These are phyloP conservation scores for Scomber scombrus DNA, from an alignment of 2,113 vertebrate species.

Conservation along the genomic window DNA sequence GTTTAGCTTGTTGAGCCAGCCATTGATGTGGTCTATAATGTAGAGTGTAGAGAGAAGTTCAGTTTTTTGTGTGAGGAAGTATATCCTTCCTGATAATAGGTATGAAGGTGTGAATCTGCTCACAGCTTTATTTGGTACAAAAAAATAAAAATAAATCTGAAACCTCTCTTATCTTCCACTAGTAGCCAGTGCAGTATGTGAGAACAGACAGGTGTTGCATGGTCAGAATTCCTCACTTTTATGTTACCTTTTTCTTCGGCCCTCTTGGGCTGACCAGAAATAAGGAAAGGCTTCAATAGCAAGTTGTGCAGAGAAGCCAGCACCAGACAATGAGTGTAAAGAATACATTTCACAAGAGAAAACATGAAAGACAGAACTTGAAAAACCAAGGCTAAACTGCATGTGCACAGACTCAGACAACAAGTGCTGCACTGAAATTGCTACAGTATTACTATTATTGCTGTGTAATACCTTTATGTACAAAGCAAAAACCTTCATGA, in stretches of 20 bases:
- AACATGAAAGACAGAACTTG: too few species aligned
- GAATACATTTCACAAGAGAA: background rate
- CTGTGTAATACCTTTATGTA: background rate
- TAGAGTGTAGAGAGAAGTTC: background rate
- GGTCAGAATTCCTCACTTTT: background rate
- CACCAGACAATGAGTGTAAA: background rate
- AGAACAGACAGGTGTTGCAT: background rate
- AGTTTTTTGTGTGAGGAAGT: background rate
- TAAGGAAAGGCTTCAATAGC: background rate
- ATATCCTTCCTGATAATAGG: background rate
- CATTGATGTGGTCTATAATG: background rate
- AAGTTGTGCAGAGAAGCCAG: background rate
- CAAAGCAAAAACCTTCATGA: background rate
- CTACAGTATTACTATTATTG: background rate
- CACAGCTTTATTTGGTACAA: background rate
- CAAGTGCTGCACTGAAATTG: background rate
- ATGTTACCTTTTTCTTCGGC: background rate
- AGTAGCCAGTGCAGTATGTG: background rate
- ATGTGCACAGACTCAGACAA: background rate
- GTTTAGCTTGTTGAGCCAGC: background rate
- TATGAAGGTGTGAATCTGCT: slow-evolving; percentile 15
- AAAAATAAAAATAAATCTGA: background rate
- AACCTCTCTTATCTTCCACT: background rate
- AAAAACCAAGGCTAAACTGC: background rate
- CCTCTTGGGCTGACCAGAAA: background rate